Evolutionary conservation across 2,888 invertebrate genomes (phyloP), one percentile per base, ranked within the genome.

Genomic region (Aleiodes leptofemur): DNA sequence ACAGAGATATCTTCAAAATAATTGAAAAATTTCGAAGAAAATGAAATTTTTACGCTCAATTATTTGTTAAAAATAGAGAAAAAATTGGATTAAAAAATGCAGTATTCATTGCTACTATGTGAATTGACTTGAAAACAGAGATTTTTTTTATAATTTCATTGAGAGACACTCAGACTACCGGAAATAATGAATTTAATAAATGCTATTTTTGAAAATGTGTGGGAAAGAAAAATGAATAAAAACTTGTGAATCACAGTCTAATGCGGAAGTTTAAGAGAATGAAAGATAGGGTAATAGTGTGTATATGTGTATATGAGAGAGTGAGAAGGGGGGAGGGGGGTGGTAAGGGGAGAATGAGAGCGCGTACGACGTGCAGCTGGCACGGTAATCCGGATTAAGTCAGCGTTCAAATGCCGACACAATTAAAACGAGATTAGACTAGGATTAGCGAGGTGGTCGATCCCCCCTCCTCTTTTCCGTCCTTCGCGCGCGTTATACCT

Each of bases 401-500:
- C 80, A 77, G 78, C 81, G 81, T 82, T 83, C 82, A 81, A 83
- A 82, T 82, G 79, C 82, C 80, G 82, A 82, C 80, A 82, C 82
- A 83, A 86, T 82, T 83, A 81, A 83, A 82, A 83, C 81, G 81
- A 81, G 85, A 85, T 87, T 84, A 86, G 83, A 77, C 79, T 82
- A 79, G 80, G 83, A 84, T 85, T 79, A 76, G 78, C 76, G 78
- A 61, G 53, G 56, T 51, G 74, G 72, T 72, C 78, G 43, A 61
- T 76, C 73, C 61, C 57, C 55, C 66, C 56, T 57, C 71, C 57
- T 31, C 55, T 74, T 68, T 66, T 38, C 59, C 53, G 23, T 13
- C 43, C 53, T 53, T 43, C 53, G 29, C 68, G 29, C 68, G 38
- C 59, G 51, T 72, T 75, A 66, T 71, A 43, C 11, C 43, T 8